phyloP scores from a whole-genome alignment of 2,797 vertebrate species.

The Furcifer pardalis region DNA sequence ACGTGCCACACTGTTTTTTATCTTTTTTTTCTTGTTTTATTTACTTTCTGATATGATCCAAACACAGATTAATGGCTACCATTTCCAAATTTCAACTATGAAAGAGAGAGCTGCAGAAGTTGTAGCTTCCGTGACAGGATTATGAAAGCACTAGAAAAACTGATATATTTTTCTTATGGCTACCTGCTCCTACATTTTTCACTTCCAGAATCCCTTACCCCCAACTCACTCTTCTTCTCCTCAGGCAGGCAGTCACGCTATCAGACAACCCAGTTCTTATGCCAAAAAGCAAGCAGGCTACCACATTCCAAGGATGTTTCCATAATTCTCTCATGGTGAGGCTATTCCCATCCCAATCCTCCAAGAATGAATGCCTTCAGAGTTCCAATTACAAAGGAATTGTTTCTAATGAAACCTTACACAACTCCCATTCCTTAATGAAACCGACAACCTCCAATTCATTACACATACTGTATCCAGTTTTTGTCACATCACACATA shows the following conservation, averaged over 20 bases:
- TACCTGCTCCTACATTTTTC: neutral
- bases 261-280: neutral
- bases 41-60: no score
- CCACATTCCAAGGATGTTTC: neutral
- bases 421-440: neutral
- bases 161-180: no score
- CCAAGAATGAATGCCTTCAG: neutral
- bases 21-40: no score
- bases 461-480: no score
- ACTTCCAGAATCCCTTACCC: neutral
- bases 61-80: no score
- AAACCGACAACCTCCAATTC: no score
- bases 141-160: no score
- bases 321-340: neutral
- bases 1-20: no score
- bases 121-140: no score
- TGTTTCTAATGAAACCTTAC: neutral
- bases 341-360: neutral
- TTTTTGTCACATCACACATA: no score
- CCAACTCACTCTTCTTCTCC: neutral
- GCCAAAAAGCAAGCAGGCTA: neutral
- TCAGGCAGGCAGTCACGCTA: neutral
- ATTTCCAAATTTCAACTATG: no score
- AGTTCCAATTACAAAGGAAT: neutral
- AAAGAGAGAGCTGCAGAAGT: no score